Conservation (phyloP, 2,888 invertebrate species). For the Mesorhabditis sp. region DNA sequence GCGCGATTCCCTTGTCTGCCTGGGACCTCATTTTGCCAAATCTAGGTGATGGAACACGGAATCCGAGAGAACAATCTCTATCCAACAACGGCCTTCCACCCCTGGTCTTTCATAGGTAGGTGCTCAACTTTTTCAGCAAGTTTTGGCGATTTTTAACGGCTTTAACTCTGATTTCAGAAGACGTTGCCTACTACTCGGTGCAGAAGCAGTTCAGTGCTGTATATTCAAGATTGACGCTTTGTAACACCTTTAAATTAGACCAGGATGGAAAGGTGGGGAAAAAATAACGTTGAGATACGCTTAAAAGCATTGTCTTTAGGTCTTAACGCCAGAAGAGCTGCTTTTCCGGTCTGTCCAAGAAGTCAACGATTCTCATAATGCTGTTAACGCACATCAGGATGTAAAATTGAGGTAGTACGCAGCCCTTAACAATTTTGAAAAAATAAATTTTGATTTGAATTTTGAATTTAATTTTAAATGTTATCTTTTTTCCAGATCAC, state of each 20-base stretch:
- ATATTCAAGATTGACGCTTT: constrained; percentile 89
- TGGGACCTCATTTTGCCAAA: constrained; percentile 16
- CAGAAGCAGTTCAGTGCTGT: constrained; percentile 97
- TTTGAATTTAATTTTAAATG: neutral
- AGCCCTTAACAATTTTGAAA: constrained; percentile 74
- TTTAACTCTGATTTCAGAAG: constrained; percentile 27
- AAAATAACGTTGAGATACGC: neutral
- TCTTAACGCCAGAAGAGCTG: constrained; percentile 89
- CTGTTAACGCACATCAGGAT: constrained; percentile 90
- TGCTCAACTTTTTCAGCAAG: neutral
- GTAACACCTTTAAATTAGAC: constrained; percentile 92
- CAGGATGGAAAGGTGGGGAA: constrained; percentile 82
- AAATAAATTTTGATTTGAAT: neutral
- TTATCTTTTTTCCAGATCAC: constrained; percentile 20
- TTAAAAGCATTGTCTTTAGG: constrained; percentile 59
- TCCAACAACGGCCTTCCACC: constrained; percentile 80
- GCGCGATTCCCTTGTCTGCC: no score
- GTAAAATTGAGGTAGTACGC: constrained; percentile 91
- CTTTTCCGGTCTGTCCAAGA: constrained; percentile 80
- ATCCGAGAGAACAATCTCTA: constrained; percentile 41
- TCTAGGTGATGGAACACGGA: constrained; percentile 47
- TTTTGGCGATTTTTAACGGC: no score
- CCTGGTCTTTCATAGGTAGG: constrained; percentile 83
- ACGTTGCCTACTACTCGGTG: constrained; percentile 86
- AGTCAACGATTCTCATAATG: constrained; percentile 90